These are phyloP conservation scores for Colaptes auratus DNA, from an alignment of 2,113 vertebrate genomes.

Conservation along the genomic window DNA sequence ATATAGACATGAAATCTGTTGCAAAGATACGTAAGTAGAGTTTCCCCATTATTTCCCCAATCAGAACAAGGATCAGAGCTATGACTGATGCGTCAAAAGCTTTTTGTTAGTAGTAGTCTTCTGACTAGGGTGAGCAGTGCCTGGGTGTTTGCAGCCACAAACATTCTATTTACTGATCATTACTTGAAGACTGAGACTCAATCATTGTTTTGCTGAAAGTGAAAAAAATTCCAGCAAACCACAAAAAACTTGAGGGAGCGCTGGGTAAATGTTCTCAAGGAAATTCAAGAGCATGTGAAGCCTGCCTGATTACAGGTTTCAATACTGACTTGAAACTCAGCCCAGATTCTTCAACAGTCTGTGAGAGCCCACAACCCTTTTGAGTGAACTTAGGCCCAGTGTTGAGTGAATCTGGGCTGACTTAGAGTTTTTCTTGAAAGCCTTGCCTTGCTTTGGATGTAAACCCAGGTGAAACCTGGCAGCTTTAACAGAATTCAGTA, in stretches of 20 bases:
- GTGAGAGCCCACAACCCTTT: background rate
- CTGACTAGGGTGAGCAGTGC: background rate
- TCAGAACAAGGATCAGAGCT: background rate
- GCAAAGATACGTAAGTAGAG: background rate
- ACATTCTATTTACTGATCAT: background rate
- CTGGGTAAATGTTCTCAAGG: conserved; percentile 20
- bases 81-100: background rate
- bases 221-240: conserved; percentile 9
- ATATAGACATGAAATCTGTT: background rate
- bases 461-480: conserved; percentile 29
- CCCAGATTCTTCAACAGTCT: conserved; percentile 52
- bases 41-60: background rate
- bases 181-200: background rate
- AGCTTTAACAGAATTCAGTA: background rate
- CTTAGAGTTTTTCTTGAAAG: conserved; percentile 13
- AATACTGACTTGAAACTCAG: background rate
- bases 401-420: conserved; percentile 30
- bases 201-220: background rate
- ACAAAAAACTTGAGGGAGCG: background rate
- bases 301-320: conserved; percentile 30
- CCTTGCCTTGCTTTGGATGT: background rate
- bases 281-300: conserved; percentile 22
- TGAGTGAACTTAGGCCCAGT: conserved; percentile 22
- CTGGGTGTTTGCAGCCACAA: background rate
- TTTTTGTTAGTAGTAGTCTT: background rate